Evolutionary conservation across 2,888 invertebrate species (phyloP).

Genomic region (Eumerus sabulonum): DNA sequence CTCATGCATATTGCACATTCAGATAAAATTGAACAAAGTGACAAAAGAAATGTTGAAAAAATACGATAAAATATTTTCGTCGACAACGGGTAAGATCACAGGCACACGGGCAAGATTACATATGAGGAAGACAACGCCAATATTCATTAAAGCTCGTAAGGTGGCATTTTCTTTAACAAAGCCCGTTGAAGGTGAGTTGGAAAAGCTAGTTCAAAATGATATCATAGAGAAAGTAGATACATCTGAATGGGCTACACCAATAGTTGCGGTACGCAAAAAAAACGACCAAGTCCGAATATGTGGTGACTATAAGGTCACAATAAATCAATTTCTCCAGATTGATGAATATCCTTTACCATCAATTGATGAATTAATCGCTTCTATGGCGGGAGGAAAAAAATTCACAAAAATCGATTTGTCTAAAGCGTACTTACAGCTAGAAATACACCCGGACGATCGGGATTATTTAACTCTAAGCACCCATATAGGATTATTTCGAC

Average conservation of each 20-base stretch:
- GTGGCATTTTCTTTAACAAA: slow-evolving; percentile 68
- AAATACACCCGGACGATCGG: slow-evolving; percentile 70
- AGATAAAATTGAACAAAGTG: not conserved
- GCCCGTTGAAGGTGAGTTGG: slow-evolving; percentile 61
- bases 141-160: slow-evolving; percentile 67
- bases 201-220: slow-evolving; percentile 55
- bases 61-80: slow-evolving; percentile 35
- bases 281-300: slow-evolving; percentile 69
- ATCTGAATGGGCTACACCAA: slow-evolving; percentile 73
- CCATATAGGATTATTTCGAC: slow-evolving; percentile 72
- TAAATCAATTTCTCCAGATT: slow-evolving; percentile 66
- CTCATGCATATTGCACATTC: not conserved
- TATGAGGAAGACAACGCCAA: slow-evolving; percentile 53
- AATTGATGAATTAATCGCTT: slow-evolving; percentile 66
- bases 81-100: slow-evolving; percentile 39
- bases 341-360: slow-evolving; percentile 70
- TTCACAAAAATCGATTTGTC: slow-evolving; percentile 71
- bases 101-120: slow-evolving; percentile 53
- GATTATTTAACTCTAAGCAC: slow-evolving; percentile 73
- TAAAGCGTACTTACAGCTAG: slow-evolving; percentile 74
- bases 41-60: not conserved
- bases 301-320: slow-evolving; percentile 67
- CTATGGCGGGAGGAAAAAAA: slow-evolving; percentile 58
- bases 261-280: slow-evolving; percentile 72
- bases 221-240: slow-evolving; percentile 45